These are phyloP conservation scores for Oceanodroma tethys DNA, from an alignment of 2,113 vertebrate species.

Conservation along the genomic window DNA sequence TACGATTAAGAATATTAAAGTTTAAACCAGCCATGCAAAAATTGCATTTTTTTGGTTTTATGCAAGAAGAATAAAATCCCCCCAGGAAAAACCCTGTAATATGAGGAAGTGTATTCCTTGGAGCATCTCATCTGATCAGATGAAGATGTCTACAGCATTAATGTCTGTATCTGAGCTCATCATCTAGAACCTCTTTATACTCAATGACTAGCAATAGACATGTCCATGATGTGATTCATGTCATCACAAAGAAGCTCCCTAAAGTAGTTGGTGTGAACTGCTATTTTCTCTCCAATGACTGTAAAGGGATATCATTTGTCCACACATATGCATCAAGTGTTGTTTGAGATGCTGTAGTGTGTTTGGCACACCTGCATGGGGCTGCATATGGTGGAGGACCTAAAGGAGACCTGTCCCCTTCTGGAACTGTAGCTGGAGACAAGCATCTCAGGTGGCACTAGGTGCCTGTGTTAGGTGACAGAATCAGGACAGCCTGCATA, in stretches of 20 bases:
- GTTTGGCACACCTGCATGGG: not conserved
- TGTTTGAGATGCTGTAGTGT: not conserved
- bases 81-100: not conserved
- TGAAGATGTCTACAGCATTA: not conserved
- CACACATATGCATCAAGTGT: accelerated
- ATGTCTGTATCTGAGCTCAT: not conserved
- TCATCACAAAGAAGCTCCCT: not conserved
- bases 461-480: not conserved
- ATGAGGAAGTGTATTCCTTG: not conserved
- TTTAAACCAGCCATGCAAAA: not conserved
- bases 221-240: not conserved
- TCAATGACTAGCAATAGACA: not conserved
- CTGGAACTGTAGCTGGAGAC: not conserved
- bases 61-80: not conserved
- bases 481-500: not conserved
- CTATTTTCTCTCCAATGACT: not conserved
- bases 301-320: not conserved
- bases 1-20: not conserved
- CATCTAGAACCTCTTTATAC: not conserved
- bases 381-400: not conserved
- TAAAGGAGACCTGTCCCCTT: not conserved
- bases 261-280: not conserved
- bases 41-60: not conserved
- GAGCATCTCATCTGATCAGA: not conserved
- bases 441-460: not conserved